Conservation (phyloP, 1,140 invertebrate species). For the Drosophila grimshawi region DNA sequence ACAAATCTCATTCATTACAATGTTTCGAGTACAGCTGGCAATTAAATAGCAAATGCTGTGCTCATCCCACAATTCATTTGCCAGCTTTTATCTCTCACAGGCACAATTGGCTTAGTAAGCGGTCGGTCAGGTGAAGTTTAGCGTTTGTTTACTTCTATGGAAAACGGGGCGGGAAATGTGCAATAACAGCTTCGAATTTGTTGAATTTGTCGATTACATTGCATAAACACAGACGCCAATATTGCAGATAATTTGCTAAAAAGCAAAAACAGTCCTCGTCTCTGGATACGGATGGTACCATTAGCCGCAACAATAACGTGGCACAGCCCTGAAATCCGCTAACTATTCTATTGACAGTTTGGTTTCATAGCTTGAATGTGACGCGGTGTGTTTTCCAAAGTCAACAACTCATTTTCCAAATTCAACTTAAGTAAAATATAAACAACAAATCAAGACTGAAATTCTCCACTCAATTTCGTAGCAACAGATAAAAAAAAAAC, state of each 20-base stretch:
- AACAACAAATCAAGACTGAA: no score
- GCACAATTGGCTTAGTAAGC: constrained; percentile 34
- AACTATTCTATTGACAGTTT: constrained; percentile 10
- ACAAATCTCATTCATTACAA: constrained; percentile 79
- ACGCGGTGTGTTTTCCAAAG: constrained; percentile 1
- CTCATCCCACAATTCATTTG: not conserved
- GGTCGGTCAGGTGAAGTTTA: constrained; percentile 11
- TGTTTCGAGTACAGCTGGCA: constrained; percentile 54
- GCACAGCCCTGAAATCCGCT: not conserved
- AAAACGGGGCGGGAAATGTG: constrained; percentile 51
- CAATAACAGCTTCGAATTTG: constrained; percentile 61
- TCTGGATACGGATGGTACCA: constrained; percentile 40
- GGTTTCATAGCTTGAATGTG: constrained; percentile 20
- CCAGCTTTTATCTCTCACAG: constrained; percentile 38
- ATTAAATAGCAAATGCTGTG: constrained; percentile 62
- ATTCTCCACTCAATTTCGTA: no score
- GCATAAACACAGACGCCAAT: constrained; percentile 66
- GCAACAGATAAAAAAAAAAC: no score
- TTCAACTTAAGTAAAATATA: no score
- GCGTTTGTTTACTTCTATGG: constrained; percentile 48
- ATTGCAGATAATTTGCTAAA: constrained; percentile 49
- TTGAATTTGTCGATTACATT: constrained; percentile 72
- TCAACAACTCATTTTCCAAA: not conserved
- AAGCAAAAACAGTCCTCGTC: constrained; percentile 53
- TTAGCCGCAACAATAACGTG: not conserved